Conservation (phyloP, 2,113 vertebrate species). For the Ranitomeya variabilis region DNA sequence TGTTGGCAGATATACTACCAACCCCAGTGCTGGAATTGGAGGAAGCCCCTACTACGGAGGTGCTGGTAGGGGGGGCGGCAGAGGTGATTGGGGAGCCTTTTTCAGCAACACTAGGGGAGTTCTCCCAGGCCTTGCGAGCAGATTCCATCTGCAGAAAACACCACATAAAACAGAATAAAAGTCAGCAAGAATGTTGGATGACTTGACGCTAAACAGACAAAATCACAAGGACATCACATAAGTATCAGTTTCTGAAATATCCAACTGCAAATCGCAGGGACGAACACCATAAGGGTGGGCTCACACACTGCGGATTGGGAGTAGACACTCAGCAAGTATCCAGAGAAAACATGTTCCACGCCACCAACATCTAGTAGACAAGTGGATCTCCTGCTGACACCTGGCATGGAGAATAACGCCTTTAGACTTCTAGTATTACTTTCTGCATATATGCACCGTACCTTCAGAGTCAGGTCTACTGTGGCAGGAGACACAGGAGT, state of each 20-base stretch:
- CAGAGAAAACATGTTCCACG: no score
- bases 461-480: constrained; percentile 97
- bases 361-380: no score
- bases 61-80: constrained; percentile 81
- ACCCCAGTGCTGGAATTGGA: constrained; percentile 32
- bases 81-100: constrained; percentile 91
- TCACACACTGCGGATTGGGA: no score
- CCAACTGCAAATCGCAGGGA: neutral
- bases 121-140: constrained; percentile 97
- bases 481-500: constrained; percentile 95
- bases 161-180: neutral
- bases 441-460: constrained; percentile 66
- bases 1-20: constrained; percentile 59
- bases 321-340: no score
- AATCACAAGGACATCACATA: neutral
- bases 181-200: neutral
- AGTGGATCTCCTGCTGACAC: no score
- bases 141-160: constrained; percentile 89
- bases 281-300: no score
- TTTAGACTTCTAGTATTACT: neutral
- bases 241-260: neutral
- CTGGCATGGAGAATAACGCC: no score
- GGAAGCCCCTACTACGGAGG: constrained; percentile 47
- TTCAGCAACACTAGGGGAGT: constrained; percentile 91
- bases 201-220: neutral